phyloP scores from a whole-genome alignment of 2,113 vertebrate species.

The Hydropotes inermis region DNA sequence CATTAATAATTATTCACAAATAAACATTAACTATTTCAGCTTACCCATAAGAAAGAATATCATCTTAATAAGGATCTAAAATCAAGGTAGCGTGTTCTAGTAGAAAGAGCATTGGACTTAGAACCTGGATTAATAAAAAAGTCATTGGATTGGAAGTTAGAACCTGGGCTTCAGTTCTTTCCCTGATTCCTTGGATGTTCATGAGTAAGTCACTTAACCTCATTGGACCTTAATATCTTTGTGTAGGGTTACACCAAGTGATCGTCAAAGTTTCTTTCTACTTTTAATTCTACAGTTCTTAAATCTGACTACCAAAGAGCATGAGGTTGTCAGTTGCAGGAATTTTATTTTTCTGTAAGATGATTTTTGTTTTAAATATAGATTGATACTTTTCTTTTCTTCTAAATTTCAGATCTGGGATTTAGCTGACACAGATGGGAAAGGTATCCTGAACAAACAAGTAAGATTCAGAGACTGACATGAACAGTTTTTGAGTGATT shows the following conservation, averaged over 20 bases:
- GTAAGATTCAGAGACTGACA: slow-evolving; percentile 79
- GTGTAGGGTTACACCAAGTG: neutral
- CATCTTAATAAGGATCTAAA: slow-evolving; percentile 16
- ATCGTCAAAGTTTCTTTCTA: slow-evolving; percentile 6
- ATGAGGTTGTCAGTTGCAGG: neutral
- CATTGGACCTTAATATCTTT: neutral
- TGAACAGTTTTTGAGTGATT: slow-evolving; percentile 4
- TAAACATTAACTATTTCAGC: slow-evolving; percentile 31
- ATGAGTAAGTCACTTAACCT: slow-evolving; percentile 14
- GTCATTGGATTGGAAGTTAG: neutral
- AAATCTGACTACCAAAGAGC: neutral
- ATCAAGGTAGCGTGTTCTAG: neutral
- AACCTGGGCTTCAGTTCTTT: slow-evolving; percentile 20
- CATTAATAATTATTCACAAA: slow-evolving; percentile 32
- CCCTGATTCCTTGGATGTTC: neutral
- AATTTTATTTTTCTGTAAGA: slow-evolving; percentile 35
- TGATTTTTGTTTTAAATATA: slow-evolving; percentile 45
- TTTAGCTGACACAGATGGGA: slow-evolving; percentile 94
- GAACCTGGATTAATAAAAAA: slow-evolving; percentile 2
- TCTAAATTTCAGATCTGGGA: slow-evolving; percentile 93
- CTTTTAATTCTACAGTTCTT: slow-evolving; percentile 20
- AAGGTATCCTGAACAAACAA: slow-evolving; percentile 96
- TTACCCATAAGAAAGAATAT: neutral
- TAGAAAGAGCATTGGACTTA: slow-evolving; percentile 11
- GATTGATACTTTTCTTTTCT: slow-evolving; percentile 24